Percentiles rank a stretch among this genome's conserved stretches.
phyloP scores from a whole-genome alignment of 2,888 invertebrate species.

The Eubasilissa splendida region DNA sequence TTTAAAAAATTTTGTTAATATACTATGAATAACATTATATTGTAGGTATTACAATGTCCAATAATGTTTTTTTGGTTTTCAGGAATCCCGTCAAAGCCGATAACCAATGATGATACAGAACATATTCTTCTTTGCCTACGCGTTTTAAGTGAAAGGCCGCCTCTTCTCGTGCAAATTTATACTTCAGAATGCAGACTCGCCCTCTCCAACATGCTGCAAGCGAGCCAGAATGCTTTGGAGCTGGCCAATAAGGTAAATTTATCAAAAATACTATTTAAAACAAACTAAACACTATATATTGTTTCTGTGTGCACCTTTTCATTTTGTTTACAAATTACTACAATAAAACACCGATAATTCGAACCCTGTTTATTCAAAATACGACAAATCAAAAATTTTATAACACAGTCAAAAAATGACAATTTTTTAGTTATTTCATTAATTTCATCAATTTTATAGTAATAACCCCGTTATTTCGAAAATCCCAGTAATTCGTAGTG shows the following conservation, averaged over 20 bases:
- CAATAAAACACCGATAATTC: too few species aligned
- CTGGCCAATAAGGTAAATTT: slow-evolving; percentile 53
- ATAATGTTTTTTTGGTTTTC: slow-evolving; percentile 24
- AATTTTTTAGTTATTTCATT: too few species aligned
- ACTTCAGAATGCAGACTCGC: slow-evolving; percentile 83
- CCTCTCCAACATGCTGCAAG: slow-evolving; percentile 86
- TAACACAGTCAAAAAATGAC: too few species aligned
- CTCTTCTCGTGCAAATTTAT: slow-evolving; percentile 80
- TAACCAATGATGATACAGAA: slow-evolving; percentile 97
- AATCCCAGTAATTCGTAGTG: too few species aligned
- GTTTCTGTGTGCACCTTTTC: too few species aligned
- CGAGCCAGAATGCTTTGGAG: slow-evolving; percentile 68
- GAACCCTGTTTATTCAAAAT: too few species aligned
- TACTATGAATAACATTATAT: background rate
- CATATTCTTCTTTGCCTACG: slow-evolving; percentile 88
- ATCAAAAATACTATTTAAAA: too few species aligned
- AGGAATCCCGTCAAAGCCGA: slow-evolving; percentile 74
- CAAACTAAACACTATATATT: too few species aligned
- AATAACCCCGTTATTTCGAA: too few species aligned
- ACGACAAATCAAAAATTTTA: too few species aligned
- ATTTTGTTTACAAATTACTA: too few species aligned
- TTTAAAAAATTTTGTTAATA: background rate
- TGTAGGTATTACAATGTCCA: slow-evolving; percentile 7
- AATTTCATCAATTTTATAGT: too few species aligned
- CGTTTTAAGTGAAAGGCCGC: slow-evolving; percentile 80